Base-by-base conservation (phyloP, 2,113 vertebrate species). In the Elanoides forficatus region DNA sequence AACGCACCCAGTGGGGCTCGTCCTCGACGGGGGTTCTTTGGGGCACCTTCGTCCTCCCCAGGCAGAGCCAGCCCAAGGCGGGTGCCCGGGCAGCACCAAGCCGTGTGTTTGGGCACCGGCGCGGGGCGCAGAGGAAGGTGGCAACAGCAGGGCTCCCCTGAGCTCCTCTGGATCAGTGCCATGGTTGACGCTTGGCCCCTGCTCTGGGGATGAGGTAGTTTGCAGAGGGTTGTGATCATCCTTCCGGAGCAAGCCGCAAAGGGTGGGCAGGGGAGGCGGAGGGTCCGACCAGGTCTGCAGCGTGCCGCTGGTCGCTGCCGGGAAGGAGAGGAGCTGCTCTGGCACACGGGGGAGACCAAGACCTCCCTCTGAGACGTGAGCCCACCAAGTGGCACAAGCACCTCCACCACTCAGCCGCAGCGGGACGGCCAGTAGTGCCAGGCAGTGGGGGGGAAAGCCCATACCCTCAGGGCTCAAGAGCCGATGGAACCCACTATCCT, bases 31-130 rank as follows among this genome's bases (percentile, higher is more conserved):
- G 56, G 36, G 55, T 45, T 75, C 75, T 53, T 5, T 4, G n/a
- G 42, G 67, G 15, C 14, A 19, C 14, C 6, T 34, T 52, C 2
- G 2, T 34, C 11, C 6, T 25, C 26, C 22, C 1, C 9, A 4
- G 38, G 58, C 58, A 80, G 53, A 36, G 8, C 14, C 52, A 34
- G 25, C 26, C 23, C 20, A 19, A 10, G 60, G 63, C 19, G 11
- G 59, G 73, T 16, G 3, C 25, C 38, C 2, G 25, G 32, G 56
- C 47, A 53, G 52, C 19, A 6, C n/a, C 0, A 2, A 83, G 52
- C 32, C 1, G 0, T 1, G 1, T 1, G 2, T n/a, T 47, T 23
- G 59, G 62, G 59, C 19, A 17, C 10, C 0, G 0, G 36, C 0
- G 1, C 0, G 6, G 18, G 50, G 30, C 5, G 1, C 58, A 21